Evolutionary conservation across 2,888 invertebrate genomes (phyloP), one percentile per base, ranked within the genome.

Genomic region (Nudaria mundana): DNA sequence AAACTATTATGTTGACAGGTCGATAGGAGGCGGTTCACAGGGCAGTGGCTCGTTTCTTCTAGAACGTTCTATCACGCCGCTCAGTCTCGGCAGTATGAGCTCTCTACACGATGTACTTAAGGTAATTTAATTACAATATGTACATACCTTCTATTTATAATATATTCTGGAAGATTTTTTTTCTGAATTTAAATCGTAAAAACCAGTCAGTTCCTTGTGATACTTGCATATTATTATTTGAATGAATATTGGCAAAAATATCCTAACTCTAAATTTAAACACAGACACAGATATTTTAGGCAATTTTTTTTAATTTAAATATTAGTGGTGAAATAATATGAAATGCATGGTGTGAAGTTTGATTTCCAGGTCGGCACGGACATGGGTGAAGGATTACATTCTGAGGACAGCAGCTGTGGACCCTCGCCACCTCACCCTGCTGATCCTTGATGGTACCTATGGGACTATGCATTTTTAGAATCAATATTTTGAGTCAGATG

Each of bases 81-180:
- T 93, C 51, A 93, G 93, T 48, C 90, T 94, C 35, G 94, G 94
- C 71, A 94, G 94, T 71, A 94, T 94, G 91, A 93, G 93, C 72
- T 94, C 94, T 8, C 82, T 94, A 51, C 94, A 94, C 63, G 94
- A 94, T 60, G 92, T 92, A 56, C 90, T 93, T 39, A 94, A 94
- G 83, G 86, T 86, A 59, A 41, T 11, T 24, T 15, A n/a, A 11
- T 31, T 53, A 37, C 25, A 18, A 18, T 18, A 18, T 18, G 3
- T 18, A 18, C 18, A 18, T n/a, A n/a, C n/a, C n/a, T n/a, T n/a
- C n/a, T n/a, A n/a, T n/a, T n/a, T n/a, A n/a, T n/a, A n/a, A n/a
- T n/a, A n/a, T n/a, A n/a, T n/a, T n/a, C n/a, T n/a, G n/a, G n/a
- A n/a, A n/a, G n/a, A n/a, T n/a, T n/a, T n/a, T n/a, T n/a, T n/a